A percentile compares a stretch with the other conserved stretches of the same genome.
These are phyloP conservation scores for Osmerus mordax DNA, from an alignment of 2,113 vertebrate genomes.

Conservation along the genomic window DNA sequence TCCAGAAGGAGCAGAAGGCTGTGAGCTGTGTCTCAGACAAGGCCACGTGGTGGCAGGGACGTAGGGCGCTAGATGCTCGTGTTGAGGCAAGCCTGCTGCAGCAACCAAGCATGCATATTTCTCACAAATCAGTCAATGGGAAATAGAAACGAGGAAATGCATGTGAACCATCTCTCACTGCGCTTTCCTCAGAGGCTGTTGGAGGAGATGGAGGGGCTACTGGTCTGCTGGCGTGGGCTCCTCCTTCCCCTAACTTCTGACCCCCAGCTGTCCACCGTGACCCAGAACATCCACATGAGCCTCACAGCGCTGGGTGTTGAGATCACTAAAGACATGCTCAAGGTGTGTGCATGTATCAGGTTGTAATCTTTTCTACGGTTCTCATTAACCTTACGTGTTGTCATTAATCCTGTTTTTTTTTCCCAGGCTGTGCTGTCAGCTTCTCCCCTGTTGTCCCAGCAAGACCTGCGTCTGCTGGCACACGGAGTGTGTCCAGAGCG, in stretches of 20 bases:
- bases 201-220: slow-evolving; percentile 73
- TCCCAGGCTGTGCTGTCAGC: slow-evolving; percentile 71
- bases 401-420: neutral
- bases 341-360: slow-evolving; percentile 59
- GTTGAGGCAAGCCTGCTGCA: slow-evolving; percentile 73
- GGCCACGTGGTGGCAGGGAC: slow-evolving; percentile 83
- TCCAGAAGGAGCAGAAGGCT: slow-evolving; percentile 83
- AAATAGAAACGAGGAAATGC: too few relatives aligned
- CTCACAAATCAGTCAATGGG: too few relatives aligned
- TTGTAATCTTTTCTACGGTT: too few relatives aligned
- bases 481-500: slow-evolving; percentile 61
- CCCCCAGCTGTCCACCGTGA: slow-evolving; percentile 57
- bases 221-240: slow-evolving; percentile 82
- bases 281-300: slow-evolving; percentile 46
- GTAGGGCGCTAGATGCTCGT: slow-evolving; percentile 75
- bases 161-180: neutral
- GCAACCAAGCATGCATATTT: too few relatives aligned
- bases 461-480: slow-evolving; percentile 69
- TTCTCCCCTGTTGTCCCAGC: slow-evolving; percentile 63
- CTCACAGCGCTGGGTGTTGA: slow-evolving; percentile 68
- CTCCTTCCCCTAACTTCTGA: slow-evolving; percentile 70
- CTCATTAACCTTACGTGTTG: neutral
- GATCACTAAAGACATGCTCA: slow-evolving; percentile 67
- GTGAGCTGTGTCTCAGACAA: slow-evolving; percentile 79
- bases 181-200: slow-evolving; percentile 70